phyloP scores from a whole-genome alignment of 2,113 vertebrate species.

The Hiodon alosoides region DNA sequence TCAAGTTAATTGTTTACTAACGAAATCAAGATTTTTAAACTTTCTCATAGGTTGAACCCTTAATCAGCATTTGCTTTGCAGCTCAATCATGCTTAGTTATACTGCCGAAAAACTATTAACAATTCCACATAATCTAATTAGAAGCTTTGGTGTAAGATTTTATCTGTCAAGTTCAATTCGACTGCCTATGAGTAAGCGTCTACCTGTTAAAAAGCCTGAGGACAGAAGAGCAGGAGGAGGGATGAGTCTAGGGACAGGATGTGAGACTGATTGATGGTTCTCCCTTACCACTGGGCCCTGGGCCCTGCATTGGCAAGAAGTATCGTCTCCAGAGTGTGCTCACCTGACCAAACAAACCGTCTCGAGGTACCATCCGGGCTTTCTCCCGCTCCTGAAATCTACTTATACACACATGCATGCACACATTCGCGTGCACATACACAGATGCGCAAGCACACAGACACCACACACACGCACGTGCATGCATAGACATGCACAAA shows the following conservation, averaged over 20 bases:
- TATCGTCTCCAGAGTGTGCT: background rate
- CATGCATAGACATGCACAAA: background rate
- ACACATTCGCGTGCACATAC: background rate
- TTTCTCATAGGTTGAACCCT: too few species aligned
- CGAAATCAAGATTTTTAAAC: too few species aligned
- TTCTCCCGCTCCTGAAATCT: slow-evolving; percentile 5
- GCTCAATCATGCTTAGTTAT: too few species aligned
- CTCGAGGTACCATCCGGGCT: slow-evolving; percentile 2
- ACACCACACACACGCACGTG: slow-evolving; percentile 5
- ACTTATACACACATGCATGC: slow-evolving; percentile 10
- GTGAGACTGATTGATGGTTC: background rate
- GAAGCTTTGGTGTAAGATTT: too few species aligned
- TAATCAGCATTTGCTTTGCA: too few species aligned
- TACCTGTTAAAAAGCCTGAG: background rate
- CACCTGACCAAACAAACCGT: background rate
- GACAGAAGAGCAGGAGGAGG: background rate
- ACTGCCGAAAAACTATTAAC: too few species aligned
- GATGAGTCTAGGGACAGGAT: background rate
- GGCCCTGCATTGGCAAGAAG: slow-evolving; percentile 7
- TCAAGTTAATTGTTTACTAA: too few species aligned
- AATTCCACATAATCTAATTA: too few species aligned
- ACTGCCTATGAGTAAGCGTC: background rate
- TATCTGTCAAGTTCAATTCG: background rate
- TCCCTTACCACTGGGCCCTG: background rate
- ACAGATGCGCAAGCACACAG: background rate